Percentiles rank a stretch among this genome's conserved stretches.
Conservation (phyloP, 2,888 invertebrate genomes). For the Tortricodes alternella region DNA sequence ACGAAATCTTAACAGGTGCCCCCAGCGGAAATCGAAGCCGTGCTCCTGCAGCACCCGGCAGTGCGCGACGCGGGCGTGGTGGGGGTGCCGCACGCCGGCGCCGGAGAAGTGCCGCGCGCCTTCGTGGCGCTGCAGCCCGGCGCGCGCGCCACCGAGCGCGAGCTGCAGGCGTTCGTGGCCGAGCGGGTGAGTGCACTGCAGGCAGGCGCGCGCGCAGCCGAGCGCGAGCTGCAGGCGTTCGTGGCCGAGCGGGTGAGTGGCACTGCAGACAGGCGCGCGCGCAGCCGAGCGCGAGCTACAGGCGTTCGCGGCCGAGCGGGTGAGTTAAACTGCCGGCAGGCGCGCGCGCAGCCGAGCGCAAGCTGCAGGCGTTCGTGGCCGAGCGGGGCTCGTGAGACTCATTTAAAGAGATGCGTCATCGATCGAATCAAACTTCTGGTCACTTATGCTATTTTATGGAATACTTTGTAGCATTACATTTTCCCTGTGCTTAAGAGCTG, state of each 20-base stretch:
- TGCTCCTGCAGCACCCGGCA: constrained; percentile 87
- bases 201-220: too few relatives aligned
- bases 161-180: constrained; percentile 82
- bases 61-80: constrained; percentile 91
- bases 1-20: constrained; percentile 81
- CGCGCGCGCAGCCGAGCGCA: too few relatives aligned
- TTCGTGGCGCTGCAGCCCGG: constrained; percentile 86
- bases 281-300: constrained; percentile 82
- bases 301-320: constrained; percentile 78
- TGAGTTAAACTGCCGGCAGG: constrained; percentile 44
- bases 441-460: too few relatives aligned
- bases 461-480: too few relatives aligned
- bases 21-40: constrained; percentile 92
- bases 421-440: too few relatives aligned
- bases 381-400: too few relatives aligned
- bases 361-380: too few relatives aligned
- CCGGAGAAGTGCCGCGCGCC: constrained; percentile 89
- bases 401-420: too few relatives aligned
- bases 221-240: too few relatives aligned
- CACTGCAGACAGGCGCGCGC: constrained; percentile 74
- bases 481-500: too few relatives aligned
- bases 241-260: constrained; percentile 89
- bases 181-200: constrained; percentile 59
- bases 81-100: constrained; percentile 85
- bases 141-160: constrained; percentile 72